A percentile compares a stretch with the other conserved stretches of the same genome.
phyloP scores from a whole-genome alignment of 2,888 invertebrate species.

The Calameuta pallipes region DNA sequence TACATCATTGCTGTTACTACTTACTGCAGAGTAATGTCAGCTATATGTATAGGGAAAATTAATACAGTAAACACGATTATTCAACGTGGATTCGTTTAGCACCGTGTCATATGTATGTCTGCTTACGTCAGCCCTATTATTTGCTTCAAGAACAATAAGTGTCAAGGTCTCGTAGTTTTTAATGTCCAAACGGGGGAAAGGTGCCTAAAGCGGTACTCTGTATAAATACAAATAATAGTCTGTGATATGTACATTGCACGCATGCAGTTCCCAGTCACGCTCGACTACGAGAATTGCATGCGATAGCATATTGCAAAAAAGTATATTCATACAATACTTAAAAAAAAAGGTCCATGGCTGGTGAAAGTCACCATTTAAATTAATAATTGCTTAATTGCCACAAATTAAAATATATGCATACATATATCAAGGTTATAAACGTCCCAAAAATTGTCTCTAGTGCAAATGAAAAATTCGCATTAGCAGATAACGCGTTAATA shows the following conservation, averaged over 20 bases:
- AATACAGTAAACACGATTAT: not conserved
- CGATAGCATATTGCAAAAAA: not conserved
- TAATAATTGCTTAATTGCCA: not conserved
- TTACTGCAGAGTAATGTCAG: not conserved
- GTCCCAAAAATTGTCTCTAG: not conserved
- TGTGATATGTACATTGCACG: not conserved
- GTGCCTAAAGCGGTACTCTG: not conserved
- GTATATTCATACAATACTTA: not conserved
- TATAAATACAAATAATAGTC: not conserved
- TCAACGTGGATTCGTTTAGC: not conserved
- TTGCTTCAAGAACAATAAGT: not conserved
- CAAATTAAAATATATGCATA: not conserved
- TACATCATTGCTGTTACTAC: not conserved
- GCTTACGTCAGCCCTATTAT: not conserved
- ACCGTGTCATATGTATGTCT: not conserved
- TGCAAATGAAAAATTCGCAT: not conserved
- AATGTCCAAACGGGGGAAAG: not conserved
- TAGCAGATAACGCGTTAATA: not conserved
- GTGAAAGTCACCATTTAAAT: not conserved
- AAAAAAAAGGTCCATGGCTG: not conserved
- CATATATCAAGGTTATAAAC: not conserved
- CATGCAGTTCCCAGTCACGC: not conserved
- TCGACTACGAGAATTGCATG: not conserved
- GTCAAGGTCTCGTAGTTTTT: not conserved
- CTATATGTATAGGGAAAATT: not conserved